A percentile compares a stretch with the other conserved stretches of the same genome.
phyloP scores from a whole-genome alignment of 2,113 vertebrate species.

The Shinisaurus crocodilurus region DNA sequence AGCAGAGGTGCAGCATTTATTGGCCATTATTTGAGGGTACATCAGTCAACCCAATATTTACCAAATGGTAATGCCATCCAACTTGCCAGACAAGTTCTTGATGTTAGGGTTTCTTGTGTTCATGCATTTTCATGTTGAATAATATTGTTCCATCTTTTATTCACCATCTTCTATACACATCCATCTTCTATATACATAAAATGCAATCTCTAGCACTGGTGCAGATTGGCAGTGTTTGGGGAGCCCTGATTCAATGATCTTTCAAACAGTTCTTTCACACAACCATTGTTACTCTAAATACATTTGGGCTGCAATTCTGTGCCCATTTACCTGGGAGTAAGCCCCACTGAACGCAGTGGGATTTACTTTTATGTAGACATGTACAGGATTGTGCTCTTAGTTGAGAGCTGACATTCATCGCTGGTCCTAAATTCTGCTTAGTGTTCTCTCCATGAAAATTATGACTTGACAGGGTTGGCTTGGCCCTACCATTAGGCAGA shows the following conservation, averaged over 20 bases:
- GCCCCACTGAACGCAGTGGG: not conserved
- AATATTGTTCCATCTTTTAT: not conserved
- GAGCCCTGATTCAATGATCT: conserved; percentile 1
- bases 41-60: not conserved
- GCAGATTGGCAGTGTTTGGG: not conserved
- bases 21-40: not conserved
- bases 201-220: not conserved
- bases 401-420: not conserved
- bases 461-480: too few species aligned
- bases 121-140: not conserved
- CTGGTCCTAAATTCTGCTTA: not conserved
- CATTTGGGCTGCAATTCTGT: not conserved
- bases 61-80: not conserved
- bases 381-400: not conserved
- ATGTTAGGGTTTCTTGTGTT: not conserved
- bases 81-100: not conserved
- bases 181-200: not conserved
- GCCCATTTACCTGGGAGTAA: not conserved
- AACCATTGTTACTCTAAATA: not conserved
- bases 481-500: too few species aligned
- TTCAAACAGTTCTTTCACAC: not conserved
- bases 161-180: not conserved
- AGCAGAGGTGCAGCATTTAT: not conserved
- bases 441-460: too few species aligned
- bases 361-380: not conserved